Evolutionary conservation across 1,140 invertebrate species (phyloP).

Genomic region (Lepidostoma basale): DNA sequence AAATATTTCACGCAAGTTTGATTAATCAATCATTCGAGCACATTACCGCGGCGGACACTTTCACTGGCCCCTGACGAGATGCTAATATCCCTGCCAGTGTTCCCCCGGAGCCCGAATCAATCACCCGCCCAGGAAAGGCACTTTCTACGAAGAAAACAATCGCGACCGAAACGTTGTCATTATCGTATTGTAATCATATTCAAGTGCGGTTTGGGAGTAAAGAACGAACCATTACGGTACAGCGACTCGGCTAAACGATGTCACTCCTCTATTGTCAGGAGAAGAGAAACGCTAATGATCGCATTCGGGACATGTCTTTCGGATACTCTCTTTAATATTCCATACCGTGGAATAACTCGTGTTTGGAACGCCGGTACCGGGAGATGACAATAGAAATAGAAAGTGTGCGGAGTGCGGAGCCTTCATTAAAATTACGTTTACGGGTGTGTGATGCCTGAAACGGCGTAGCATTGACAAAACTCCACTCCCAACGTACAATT

Average conservation of each 20-base stretch:
- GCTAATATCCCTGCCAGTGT: too few species aligned
- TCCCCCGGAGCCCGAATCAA: background rate
- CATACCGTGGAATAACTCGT: background rate
- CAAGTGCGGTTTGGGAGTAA: constrained; percentile 13
- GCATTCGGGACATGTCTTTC: constrained; percentile 6
- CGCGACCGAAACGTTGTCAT: constrained; percentile 16
- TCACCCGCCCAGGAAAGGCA: background rate
- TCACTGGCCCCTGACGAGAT: background rate
- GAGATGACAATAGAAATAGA: constrained; percentile 21
- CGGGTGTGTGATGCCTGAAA: background rate
- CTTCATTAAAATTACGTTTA: background rate
- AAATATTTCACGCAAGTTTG: too few species aligned
- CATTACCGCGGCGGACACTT: background rate
- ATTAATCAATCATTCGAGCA: background rate
- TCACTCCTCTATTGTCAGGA: constrained; percentile 17
- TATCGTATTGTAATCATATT: constrained; percentile 16
- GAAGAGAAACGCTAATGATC: constrained; percentile 27
- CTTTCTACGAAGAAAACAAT: constrained; percentile 16
- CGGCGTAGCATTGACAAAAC: background rate
- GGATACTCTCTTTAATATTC: constrained; percentile 8
- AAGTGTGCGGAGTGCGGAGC: background rate
- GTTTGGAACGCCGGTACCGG: background rate
- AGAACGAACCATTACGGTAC: constrained; percentile 20
- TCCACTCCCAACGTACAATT: background rate
- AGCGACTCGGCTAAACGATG: constrained; percentile 21